Percentiles rank a stretch among this genome's conserved stretches.
These are phyloP conservation scores for Pipistrellus pipistrellus DNA, from an alignment of 2,797 vertebrate species.

Conservation along the genomic window DNA sequence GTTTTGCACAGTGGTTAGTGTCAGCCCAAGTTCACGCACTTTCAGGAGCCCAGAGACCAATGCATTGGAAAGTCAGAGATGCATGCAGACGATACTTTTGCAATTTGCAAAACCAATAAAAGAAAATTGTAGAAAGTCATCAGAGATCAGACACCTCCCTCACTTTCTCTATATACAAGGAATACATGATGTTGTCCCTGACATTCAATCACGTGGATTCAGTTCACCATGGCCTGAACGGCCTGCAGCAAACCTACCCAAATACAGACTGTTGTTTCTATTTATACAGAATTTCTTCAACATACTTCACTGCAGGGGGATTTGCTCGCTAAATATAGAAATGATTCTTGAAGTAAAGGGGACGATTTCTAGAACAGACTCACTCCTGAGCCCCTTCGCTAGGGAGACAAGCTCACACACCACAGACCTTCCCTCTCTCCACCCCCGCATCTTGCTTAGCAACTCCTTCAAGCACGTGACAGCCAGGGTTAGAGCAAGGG, in stretches of 20 bases:
- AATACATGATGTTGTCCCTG: constrained; percentile 41
- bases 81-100: neutral
- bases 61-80: constrained; percentile 35
- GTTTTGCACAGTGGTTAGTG: too few species aligned
- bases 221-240: constrained; percentile 58
- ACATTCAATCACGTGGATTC: neutral
- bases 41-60: constrained; percentile 18
- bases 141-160: constrained; percentile 28
- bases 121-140: constrained; percentile 42
- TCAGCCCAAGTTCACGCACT: neutral
- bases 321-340: constrained; percentile 46
- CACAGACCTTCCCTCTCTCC: neutral
- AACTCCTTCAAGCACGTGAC: constrained; percentile 33
- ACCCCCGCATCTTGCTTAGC: neutral
- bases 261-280: constrained; percentile 46
- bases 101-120: constrained; percentile 56
- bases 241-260: constrained; percentile 14
- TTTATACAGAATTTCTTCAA: constrained; percentile 29
- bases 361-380: constrained; percentile 29
- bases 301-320: constrained; percentile 44
- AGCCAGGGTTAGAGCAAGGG: neutral
- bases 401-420: neutral
- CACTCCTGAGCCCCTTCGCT: neutral
- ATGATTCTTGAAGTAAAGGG: constrained; percentile 51
- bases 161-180: neutral